These are phyloP conservation scores for Chrysolina haemoptera DNA, from an alignment of 2,888 invertebrate genomes.

Conservation along the genomic window DNA sequence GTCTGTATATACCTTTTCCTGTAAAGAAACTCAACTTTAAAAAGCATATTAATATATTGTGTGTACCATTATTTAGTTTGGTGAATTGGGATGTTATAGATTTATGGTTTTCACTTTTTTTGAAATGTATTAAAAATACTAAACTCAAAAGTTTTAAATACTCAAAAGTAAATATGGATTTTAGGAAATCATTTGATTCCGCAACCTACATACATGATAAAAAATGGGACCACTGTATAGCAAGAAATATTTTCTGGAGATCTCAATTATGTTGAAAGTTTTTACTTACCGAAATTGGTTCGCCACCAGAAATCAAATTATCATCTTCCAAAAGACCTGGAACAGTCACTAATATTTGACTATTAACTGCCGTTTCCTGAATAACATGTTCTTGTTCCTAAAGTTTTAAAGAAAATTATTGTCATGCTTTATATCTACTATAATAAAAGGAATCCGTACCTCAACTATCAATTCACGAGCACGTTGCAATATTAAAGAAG, in stretches of 20 bases:
- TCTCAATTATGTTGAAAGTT: conserved; percentile 12
- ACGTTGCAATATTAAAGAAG: conserved; percentile 24
- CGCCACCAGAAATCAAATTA: conserved; percentile 4
- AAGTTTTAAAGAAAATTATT: conserved; percentile 15
- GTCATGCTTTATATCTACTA: conserved; percentile 4
- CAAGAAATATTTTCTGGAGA: conserved; percentile 16
- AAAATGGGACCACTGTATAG: conserved; percentile 14
- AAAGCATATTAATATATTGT: conserved; percentile 13
- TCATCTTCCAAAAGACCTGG: conserved; percentile 16
- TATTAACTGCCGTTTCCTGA: conserved; percentile 13
- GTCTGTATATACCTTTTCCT: conserved; percentile 19
- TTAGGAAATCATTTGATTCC: conserved; percentile 15
- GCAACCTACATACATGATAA: conserved; percentile 11
- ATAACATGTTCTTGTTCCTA: conserved; percentile 19
- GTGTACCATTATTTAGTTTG: conserved; percentile 9
- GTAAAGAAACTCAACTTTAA: conserved; percentile 13
- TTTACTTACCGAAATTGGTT: conserved; percentile 17
- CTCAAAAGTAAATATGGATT: conserved; percentile 13
- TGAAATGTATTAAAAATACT: background rate
- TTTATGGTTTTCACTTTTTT: conserved; percentile 13
- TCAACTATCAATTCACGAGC: conserved; percentile 21
- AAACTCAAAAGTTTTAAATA: conserved; percentile 13
- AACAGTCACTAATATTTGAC: conserved; percentile 12
- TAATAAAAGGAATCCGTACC: conserved; percentile 19
- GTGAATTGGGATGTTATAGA: conserved; percentile 1